Evolutionary conservation across 2,888 invertebrate genomes (phyloP).

Genomic region (Drosophila hamatofila): DNA sequence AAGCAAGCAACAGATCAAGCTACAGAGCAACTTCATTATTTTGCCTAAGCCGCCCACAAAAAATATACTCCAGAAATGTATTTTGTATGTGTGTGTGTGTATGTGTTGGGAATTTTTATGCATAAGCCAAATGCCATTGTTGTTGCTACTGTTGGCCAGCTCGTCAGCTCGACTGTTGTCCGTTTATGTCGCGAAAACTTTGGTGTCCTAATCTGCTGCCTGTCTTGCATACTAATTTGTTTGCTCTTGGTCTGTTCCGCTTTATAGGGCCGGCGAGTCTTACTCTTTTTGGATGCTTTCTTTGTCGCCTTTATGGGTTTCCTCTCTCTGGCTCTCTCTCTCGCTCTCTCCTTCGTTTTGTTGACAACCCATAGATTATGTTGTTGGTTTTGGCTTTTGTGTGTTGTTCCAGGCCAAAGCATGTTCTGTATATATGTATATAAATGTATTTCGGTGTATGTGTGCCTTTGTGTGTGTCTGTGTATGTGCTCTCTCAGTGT

Average conservation of each 20-base stretch:
- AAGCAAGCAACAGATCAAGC: slow-evolving; percentile 68
- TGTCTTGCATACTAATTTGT: slow-evolving; percentile 81
- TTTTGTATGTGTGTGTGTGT: slow-evolving; percentile 25
- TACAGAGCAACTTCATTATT: slow-evolving; percentile 71
- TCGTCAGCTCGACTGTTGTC: slow-evolving; percentile 57
- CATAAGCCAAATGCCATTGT: slow-evolving; percentile 60
- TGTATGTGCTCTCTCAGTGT: slow-evolving; percentile 46
- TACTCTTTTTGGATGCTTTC: slow-evolving; percentile 47
- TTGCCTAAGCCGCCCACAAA: slow-evolving; percentile 34
- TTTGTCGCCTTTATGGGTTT: slow-evolving; percentile 62
- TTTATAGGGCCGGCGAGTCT: slow-evolving; percentile 19
- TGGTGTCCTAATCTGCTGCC: slow-evolving; percentile 81
- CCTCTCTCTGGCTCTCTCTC: neutral
- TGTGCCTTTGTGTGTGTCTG: slow-evolving; percentile 7
- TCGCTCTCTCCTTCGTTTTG: slow-evolving; percentile 47
- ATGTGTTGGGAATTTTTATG: slow-evolving; percentile 38
- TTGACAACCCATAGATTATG: slow-evolving; percentile 81
- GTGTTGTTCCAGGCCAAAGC: slow-evolving; percentile 43
- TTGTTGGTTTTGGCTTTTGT: slow-evolving; percentile 73
- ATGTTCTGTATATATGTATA: slow-evolving; percentile 36
- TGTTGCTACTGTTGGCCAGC: slow-evolving; percentile 35
- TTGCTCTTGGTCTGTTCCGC: slow-evolving; percentile 51
- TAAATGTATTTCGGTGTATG: slow-evolving; percentile 15
- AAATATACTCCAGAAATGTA: slow-evolving; percentile 7
- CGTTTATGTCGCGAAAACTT: slow-evolving; percentile 81